phyloP scores from a whole-genome alignment of 1,140 invertebrate genomes.

The Platyscapa corneri region DNA sequence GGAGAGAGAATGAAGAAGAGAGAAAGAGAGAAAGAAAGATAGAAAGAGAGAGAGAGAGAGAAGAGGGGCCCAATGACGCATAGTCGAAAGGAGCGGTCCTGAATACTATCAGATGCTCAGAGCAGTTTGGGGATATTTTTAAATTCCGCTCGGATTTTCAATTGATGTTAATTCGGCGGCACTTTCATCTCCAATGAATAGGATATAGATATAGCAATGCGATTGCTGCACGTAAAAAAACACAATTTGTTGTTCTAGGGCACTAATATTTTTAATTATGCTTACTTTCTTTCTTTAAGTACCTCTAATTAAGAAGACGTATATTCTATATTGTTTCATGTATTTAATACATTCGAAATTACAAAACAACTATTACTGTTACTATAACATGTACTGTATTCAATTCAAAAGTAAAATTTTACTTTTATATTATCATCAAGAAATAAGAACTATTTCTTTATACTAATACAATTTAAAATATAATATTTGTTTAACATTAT shows the following conservation, averaged over 20 bases:
- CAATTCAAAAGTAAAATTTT: not conserved
- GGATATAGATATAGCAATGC: not conserved
- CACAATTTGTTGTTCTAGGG: conserved; percentile 27
- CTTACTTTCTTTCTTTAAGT: not conserved
- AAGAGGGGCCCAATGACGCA: conserved; percentile 1
- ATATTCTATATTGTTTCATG: not conserved
- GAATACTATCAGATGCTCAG: conserved; percentile 49
- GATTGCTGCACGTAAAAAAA: conserved; percentile 23
- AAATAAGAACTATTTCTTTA: too few relatives aligned
- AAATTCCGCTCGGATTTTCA: conserved; percentile 50
- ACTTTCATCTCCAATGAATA: conserved; percentile 47
- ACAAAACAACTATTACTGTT: too few relatives aligned
- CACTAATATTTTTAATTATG: not conserved
- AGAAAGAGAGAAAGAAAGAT: conserved; percentile 4
- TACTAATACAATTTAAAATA: too few relatives aligned
- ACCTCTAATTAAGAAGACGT: not conserved
- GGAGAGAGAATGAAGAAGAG: conserved; percentile 26
- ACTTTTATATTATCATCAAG: not conserved
- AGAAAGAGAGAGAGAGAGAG: conserved; percentile 3
- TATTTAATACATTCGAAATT: not conserved
- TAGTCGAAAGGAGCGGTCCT: conserved; percentile 33
- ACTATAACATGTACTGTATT: too few relatives aligned
- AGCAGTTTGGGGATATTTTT: conserved; percentile 49
- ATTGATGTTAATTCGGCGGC: conserved; percentile 51
- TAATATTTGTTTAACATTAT: too few relatives aligned